Evolutionary conservation across 2,113 vertebrate species (phyloP).

Genomic region (Anguilla rostrata): DNA sequence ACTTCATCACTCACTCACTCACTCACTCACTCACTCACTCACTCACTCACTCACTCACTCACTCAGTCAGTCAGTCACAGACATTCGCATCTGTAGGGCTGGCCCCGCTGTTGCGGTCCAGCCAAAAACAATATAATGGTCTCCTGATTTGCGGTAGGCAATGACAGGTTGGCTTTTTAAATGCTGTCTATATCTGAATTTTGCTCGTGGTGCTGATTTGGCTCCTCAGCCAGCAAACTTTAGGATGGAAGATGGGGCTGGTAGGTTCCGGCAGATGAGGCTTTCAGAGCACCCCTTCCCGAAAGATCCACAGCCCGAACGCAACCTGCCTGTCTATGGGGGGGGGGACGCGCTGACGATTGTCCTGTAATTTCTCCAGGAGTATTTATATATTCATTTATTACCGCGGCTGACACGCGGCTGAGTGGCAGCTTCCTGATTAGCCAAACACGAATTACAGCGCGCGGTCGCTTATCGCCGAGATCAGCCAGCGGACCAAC

Average conservation of each 20-base stretch:
- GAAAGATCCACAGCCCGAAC: constrained; percentile 5
- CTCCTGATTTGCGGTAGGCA: neutral
- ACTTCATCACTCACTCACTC: too few species aligned
- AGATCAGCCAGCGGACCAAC: constrained; percentile 1
- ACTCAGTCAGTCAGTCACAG: too few species aligned
- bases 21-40: too few species aligned
- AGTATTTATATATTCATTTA: constrained; percentile 38
- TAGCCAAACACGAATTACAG: constrained; percentile 38
- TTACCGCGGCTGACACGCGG: constrained; percentile 31
- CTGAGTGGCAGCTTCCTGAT: constrained; percentile 51
- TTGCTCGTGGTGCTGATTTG: neutral
- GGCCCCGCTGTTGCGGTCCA: too few species aligned
- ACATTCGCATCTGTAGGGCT: too few species aligned
- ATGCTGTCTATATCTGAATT: neutral
- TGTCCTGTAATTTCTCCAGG: neutral
- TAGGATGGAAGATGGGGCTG: neutral
- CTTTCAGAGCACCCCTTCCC: neutral
- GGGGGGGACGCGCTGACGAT: neutral
- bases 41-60: too few species aligned
- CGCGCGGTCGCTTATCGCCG: constrained; percentile 35
- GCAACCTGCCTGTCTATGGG: neutral
- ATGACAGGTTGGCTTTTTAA: neutral
- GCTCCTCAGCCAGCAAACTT: neutral
- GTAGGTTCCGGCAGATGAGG: neutral
- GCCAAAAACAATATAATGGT: too few species aligned